phyloP scores from a whole-genome alignment of 2,113 vertebrate species.

The Channa argus region DNA sequence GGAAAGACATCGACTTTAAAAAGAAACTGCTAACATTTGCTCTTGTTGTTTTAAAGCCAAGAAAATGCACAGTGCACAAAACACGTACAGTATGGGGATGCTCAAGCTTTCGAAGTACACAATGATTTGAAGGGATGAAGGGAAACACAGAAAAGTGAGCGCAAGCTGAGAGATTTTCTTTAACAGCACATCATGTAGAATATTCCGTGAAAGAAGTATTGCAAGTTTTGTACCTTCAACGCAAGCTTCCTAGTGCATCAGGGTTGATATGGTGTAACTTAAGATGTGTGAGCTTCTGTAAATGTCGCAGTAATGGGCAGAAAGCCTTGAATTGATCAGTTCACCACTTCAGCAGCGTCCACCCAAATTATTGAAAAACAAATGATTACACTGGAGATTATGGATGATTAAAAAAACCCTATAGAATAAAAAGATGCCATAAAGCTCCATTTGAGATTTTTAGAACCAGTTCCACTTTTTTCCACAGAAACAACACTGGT shows the following conservation, averaged over 20 bases:
- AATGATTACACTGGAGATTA: too few species aligned
- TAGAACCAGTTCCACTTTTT: constrained; percentile 7
- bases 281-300: neutral
- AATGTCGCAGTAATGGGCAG: constrained; percentile 8
- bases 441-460: constrained; percentile 15
- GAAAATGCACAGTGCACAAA: neutral
- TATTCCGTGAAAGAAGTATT: neutral
- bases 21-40: neutral
- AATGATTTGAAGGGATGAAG: neutral
- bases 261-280: neutral
- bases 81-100: neutral
- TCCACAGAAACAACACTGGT: constrained; percentile 5
- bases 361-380: neutral
- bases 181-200: neutral
- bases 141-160: neutral
- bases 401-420: too few species aligned
- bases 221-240: neutral
- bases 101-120: neutral
- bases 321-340: constrained; percentile 1
- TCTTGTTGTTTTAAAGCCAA: neutral
- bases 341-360: neutral
- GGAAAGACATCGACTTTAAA: neutral
- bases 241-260: neutral
- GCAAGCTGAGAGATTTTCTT: too few species aligned
- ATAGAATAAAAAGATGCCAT: neutral